Base-by-base conservation (phyloP, 2,113 vertebrate species). In the Psammodynastes pulverulentus region DNA sequence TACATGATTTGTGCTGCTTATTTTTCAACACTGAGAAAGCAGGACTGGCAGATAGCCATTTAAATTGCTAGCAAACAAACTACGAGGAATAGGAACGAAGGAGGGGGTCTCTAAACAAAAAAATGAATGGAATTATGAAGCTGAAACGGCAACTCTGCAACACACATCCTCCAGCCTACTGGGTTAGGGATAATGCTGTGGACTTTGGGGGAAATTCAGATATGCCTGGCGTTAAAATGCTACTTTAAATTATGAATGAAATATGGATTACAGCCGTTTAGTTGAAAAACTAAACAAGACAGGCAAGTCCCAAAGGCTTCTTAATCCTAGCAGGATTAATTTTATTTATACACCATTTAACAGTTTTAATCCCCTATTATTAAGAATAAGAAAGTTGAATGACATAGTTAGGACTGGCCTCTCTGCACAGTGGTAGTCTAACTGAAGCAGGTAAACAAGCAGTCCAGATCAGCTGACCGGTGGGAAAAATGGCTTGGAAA, bases 251-350 rank as follows among this genome's bases (percentile, higher is more conserved):
- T 79, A 43, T 39, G 34, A 43, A 17, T 43, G 34, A 21, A 17
- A 39, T 39, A 79, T 43, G 34, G 34, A 26, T 56, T 43, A 89
- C 90, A 86, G 67, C 93, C 15, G 29, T 54, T 90, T 45, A 48
- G 43, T 86, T 92, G n/a, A 62, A 49, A 86, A 93, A 56, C 13
- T 88, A 91, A 93, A 67, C 19, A 91, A 92, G 90, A 3, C 12
- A 92, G 24, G 24, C 29, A 9, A 9, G 9, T 62, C 9, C 21
- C 93, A 91, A 4, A 46, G 52, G 45, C 29, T 84, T 39, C 88
- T 90, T 94, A 87, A 94, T 89, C 49, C 87, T 54, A 29, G 19
- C 8, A 87, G 34, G 39, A 85, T 84, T 94, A 67, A 94, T 89
- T 91, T 91, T 1, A 26, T 89, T 84, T 17, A 88, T 52, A 90